Percentiles rank a stretch among this genome's conserved stretches.
Evolutionary conservation across 1,140 invertebrate species (phyloP).

Genomic region (Eumaeus atala): DNA sequence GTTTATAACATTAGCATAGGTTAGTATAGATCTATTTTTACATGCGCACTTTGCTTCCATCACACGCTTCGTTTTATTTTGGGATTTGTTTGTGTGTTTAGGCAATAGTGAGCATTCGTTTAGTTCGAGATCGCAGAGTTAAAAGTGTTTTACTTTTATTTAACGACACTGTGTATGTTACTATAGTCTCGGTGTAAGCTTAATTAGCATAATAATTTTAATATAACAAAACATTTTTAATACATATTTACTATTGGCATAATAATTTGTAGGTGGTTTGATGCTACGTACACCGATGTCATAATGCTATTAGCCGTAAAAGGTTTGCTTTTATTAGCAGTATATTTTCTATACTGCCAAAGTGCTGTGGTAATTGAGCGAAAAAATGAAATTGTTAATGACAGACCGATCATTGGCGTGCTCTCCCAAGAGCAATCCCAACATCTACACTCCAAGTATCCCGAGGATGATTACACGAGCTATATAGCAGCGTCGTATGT

Average conservation of each 20-base stretch:
- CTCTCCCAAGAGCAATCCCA: slow-evolving; percentile 77
- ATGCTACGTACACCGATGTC: slow-evolving; percentile 3
- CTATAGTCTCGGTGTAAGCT: background rate
- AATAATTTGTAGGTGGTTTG: slow-evolving; percentile 16
- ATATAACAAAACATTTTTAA: background rate
- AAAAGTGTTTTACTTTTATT: background rate
- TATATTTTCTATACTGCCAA: slow-evolving; percentile 27
- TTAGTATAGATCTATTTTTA: too few species aligned
- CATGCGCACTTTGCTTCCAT: too few species aligned
- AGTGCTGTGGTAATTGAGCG: slow-evolving; percentile 16
- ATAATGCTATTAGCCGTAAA: background rate
- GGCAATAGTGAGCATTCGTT: slow-evolving; percentile 2
- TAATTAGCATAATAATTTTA: background rate
- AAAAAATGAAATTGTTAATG: slow-evolving; percentile 32
- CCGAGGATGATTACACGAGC: slow-evolving; percentile 70
- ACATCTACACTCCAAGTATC: slow-evolving; percentile 64
- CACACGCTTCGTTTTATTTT: background rate
- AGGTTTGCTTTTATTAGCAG: slow-evolving; percentile 17
- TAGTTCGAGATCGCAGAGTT: background rate
- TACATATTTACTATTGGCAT: slow-evolving; percentile 4
- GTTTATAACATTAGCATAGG: too few species aligned
- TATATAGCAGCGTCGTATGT: slow-evolving; percentile 91
- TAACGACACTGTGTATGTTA: slow-evolving; percentile 1
- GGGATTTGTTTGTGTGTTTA: slow-evolving; percentile 1
- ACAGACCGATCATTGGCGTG: slow-evolving; percentile 76